Base-by-base conservation (phyloP, 2,797 vertebrate genomes). In the Jordanella pulchra region DNA sequence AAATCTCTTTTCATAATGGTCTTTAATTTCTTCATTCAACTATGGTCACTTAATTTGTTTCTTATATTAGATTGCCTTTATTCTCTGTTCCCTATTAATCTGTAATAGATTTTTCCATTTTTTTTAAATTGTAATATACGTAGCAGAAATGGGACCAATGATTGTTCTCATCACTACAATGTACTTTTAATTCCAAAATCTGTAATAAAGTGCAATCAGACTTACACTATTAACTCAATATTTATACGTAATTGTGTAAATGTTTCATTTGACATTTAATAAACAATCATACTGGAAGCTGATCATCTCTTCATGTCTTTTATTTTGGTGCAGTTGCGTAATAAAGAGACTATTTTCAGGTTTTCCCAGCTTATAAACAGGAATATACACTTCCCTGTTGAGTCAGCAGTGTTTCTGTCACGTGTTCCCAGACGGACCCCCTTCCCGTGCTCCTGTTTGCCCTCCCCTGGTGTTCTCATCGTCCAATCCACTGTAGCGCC, bases 251-350 rank as follows among this genome's bases (percentile, higher is more conserved):
- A 76, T 63, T 91, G 73, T 92, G 70, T 76, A 69, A 69, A 74
- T 23, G 48, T 65, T 90, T 70, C 75, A 76, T 45, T 88, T 79
- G 66, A 78, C 75, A 82, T 85, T 28, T 0, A 93, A 93, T 93
- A 94, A 93, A 94, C 81, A 25, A 27, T 91, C 88, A 85, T 72
- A 86, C 80, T 81, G 87, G 78, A 82, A 71, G 84, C 78, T 76
- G 50, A 74, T 80, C 55, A 76, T 88, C 79, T 90, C 79, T 72
- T 83, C 69, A 89, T 80, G 86, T 93, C 84, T 89, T 50, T 42
- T 67, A 53, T 72, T 88, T 91, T 91, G 77, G 84, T 84, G 80
- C 75, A 27, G 73, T 67, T 70, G 72, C 73, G 60, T 81, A 76
- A 76, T 82, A 79, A 47, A 63, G 53, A 60, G 69, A 76, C 54